A percentile compares a stretch with the other conserved stretches of the same genome.
phyloP scores from a whole-genome alignment of 2,113 vertebrate species.

The Entelurus aequoreus region DNA sequence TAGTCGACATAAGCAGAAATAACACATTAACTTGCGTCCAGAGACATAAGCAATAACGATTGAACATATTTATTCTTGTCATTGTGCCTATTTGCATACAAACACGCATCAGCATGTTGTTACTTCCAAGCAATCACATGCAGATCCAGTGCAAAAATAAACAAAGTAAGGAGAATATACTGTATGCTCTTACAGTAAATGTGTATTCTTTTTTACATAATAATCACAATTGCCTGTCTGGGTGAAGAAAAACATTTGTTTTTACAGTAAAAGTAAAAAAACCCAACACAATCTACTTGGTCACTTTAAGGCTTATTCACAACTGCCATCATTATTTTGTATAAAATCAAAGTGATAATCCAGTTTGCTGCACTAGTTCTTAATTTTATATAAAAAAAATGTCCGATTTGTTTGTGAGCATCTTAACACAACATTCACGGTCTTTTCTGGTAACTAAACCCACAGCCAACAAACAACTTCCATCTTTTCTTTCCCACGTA shows the following conservation, averaged over 20 bases:
- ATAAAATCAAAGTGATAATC: too few species aligned
- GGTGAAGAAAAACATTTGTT: not conserved
- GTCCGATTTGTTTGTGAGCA: too few species aligned
- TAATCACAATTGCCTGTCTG: not conserved
- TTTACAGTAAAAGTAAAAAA: not conserved
- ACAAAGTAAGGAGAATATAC: conserved; percentile 6
- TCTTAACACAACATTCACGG: not conserved
- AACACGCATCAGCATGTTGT: conserved; percentile 38
- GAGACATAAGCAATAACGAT: not conserved
- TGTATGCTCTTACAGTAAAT: not conserved
- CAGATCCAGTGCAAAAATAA: conserved; percentile 56
- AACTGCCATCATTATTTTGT: too few species aligned
- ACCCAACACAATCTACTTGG: too few species aligned
- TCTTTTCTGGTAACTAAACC: conserved; percentile 17
- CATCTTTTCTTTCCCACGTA: conserved; percentile 1
- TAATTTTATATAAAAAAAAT: too few species aligned
- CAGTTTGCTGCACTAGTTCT: too few species aligned
- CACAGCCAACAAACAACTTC: conserved; percentile 17
- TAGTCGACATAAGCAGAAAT: not conserved
- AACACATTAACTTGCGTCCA: not conserved
- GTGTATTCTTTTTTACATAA: not conserved
- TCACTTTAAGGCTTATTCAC: too few species aligned
- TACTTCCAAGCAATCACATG: conserved; percentile 36
- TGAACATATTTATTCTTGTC: conserved; percentile 50
- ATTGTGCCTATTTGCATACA: conserved; percentile 33